Evolutionary conservation across 2,888 invertebrate species (phyloP).

Genomic region (Aphidius colemani): DNA sequence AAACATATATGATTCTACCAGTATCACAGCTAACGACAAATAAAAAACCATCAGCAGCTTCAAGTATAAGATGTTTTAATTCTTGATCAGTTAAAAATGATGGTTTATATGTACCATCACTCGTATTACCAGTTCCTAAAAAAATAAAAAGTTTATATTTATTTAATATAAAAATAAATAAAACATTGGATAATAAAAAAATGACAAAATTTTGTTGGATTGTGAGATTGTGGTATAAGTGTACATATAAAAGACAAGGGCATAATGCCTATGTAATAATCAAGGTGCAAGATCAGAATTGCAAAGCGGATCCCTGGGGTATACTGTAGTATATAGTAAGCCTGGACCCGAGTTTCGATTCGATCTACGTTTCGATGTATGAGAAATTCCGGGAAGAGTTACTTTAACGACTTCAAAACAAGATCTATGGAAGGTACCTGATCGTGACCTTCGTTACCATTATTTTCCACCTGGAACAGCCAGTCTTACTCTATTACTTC

Average conservation of each 20-base stretch:
- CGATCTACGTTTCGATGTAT: slow-evolving; percentile 54
- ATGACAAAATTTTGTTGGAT: slow-evolving; percentile 1
- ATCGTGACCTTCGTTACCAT: slow-evolving; percentile 51
- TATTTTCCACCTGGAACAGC: slow-evolving; percentile 31
- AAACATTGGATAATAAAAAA: slow-evolving; percentile 1
- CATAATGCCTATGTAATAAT: slow-evolving; percentile 41
- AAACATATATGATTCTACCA: slow-evolving; percentile 96
- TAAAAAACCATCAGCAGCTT: slow-evolving; percentile 98
- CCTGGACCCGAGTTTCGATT: slow-evolving; percentile 39
- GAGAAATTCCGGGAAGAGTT: slow-evolving; percentile 57
- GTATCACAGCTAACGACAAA: slow-evolving; percentile 97
- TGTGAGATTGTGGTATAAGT: slow-evolving; percentile 30
- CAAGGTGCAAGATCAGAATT: slow-evolving; percentile 59
- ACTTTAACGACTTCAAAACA: slow-evolving; percentile 59
- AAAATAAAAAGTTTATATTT: slow-evolving; percentile 35
- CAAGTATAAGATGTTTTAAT: slow-evolving; percentile 96
- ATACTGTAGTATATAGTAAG: neutral
- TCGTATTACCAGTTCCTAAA: slow-evolving; percentile 94
- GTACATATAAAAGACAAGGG: slow-evolving; percentile 40
- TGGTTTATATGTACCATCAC: slow-evolving; percentile 96
- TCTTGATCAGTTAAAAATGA: slow-evolving; percentile 99
- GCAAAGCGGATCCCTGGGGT: slow-evolving; percentile 53
- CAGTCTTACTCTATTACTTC: slow-evolving; percentile 5
- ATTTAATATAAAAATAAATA: neutral
- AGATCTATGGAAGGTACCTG: slow-evolving; percentile 53